These are phyloP conservation scores for Prenolepis imparis DNA, from an alignment of 2,888 invertebrate species.

Conservation along the genomic window DNA sequence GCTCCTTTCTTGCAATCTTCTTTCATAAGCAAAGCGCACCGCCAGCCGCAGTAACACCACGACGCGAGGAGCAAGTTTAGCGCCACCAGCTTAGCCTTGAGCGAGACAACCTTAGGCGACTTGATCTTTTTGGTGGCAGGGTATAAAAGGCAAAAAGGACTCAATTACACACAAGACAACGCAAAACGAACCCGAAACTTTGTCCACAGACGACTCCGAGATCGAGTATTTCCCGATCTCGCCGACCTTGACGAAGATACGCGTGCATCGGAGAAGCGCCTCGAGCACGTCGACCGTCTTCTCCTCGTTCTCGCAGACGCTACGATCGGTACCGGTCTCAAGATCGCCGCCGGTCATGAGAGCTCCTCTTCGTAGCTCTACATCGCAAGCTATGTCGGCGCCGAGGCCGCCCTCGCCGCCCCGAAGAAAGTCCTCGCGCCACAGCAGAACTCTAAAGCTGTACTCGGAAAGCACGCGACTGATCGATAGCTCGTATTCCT, in stretches of 20 bases:
- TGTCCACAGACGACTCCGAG: constrained; percentile 91
- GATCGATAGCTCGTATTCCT: constrained; percentile 6
- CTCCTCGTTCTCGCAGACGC: constrained; percentile 84
- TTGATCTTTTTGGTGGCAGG: constrained; percentile 79
- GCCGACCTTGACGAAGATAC: constrained; percentile 93
- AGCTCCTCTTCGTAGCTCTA: constrained; percentile 1
- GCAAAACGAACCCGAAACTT: constrained; percentile 68
- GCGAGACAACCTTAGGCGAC: constrained; percentile 68
- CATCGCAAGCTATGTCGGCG: constrained; percentile 50
- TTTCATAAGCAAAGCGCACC: constrained; percentile 36
- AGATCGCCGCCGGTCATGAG: constrained; percentile 57
- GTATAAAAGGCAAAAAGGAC: constrained; percentile 65
- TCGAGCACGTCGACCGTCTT: constrained; percentile 78
- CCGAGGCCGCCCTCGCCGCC: constrained; percentile 91
- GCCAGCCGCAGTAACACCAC: constrained; percentile 69
- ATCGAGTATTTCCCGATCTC: constrained; percentile 94
- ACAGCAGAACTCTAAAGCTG: constrained; percentile 90
- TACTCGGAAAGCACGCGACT: constrained; percentile 83
- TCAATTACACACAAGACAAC: constrained; percentile 58
- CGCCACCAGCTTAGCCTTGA: constrained; percentile 71
- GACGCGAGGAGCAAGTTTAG: constrained; percentile 53
- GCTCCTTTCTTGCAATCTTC: constrained; percentile 57
- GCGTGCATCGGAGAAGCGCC: constrained; percentile 90
- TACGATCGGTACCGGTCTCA: constrained; percentile 55
- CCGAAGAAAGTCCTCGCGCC: constrained; percentile 91